Conservation (phyloP, 1,140 invertebrate genomes). For the Anthonomus grandis region DNA sequence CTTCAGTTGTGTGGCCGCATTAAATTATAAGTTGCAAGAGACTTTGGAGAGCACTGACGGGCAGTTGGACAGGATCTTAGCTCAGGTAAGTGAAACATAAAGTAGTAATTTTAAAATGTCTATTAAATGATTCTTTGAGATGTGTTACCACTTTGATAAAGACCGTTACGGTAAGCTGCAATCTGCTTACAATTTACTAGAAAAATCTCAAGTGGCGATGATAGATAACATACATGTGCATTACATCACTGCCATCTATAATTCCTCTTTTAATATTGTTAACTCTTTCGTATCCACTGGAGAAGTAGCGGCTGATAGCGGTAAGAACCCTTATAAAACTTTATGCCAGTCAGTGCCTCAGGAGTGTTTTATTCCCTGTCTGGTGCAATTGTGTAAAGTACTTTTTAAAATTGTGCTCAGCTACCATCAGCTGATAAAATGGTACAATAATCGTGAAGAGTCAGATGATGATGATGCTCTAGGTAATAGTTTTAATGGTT, state of each 20-base stretch:
- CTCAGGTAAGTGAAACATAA: slow-evolving; percentile 57
- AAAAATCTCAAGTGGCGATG: slow-evolving; percentile 78
- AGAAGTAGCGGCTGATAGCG: slow-evolving; percentile 46
- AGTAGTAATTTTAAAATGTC: too few species aligned
- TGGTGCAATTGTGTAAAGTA: slow-evolving; percentile 77
- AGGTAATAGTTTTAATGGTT: slow-evolving; percentile 1
- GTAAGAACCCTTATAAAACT: slow-evolving; percentile 72
- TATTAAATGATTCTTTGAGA: slow-evolving; percentile 48
- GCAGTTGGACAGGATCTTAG: slow-evolving; percentile 82
- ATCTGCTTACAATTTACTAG: slow-evolving; percentile 78
- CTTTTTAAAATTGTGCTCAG: slow-evolving; percentile 79
- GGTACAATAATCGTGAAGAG: slow-evolving; percentile 60
- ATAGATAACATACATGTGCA: slow-evolving; percentile 96
- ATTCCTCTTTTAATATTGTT: slow-evolving; percentile 76
- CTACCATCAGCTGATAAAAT: slow-evolving; percentile 76
- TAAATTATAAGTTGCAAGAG: slow-evolving; percentile 85
- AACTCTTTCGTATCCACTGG: slow-evolving; percentile 60
- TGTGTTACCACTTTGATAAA: slow-evolving; percentile 70
- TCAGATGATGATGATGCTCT: slow-evolving; percentile 12
- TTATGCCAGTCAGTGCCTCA: slow-evolving; percentile 73
- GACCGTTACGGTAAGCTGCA: slow-evolving; percentile 75
- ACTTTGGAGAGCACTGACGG: slow-evolving; percentile 89
- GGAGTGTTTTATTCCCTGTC: slow-evolving; percentile 76
- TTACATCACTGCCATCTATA: slow-evolving; percentile 90
- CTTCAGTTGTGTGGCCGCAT: slow-evolving; percentile 80